These are phyloP conservation scores for Meta bourneti DNA, from an alignment of 2,888 invertebrate genomes.

Conservation along the genomic window DNA sequence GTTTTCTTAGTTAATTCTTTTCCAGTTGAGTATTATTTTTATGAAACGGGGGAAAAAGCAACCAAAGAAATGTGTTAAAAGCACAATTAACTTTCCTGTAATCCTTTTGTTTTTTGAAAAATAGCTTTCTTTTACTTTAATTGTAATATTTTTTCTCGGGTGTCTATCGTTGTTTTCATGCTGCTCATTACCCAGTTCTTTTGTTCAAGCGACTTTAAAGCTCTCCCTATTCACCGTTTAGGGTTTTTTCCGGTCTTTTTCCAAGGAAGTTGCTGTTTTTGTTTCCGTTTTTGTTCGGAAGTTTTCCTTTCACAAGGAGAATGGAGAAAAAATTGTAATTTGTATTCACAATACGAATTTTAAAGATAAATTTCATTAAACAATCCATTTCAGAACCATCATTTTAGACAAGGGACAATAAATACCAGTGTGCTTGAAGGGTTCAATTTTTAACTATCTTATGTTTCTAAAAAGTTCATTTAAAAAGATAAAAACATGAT, in stretches of 20 bases:
- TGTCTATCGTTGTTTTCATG: constrained; percentile 27
- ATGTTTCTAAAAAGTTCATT: no score
- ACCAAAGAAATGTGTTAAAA: constrained; percentile 69
- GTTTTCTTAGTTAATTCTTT: constrained; percentile 65
- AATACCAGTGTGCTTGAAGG: no score
- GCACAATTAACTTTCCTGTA: constrained; percentile 70
- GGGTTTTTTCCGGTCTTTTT: constrained; percentile 7
- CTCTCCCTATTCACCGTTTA: constrained; percentile 10
- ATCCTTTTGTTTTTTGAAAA: constrained; percentile 63
- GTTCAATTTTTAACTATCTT: no score
- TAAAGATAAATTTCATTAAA: not conserved
- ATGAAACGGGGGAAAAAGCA: constrained; percentile 33
- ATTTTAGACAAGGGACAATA: no score
- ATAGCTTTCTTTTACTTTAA: constrained; percentile 42
- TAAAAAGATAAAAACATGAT: no score
- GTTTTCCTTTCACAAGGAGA: constrained; percentile 20
- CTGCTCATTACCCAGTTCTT: constrained; percentile 52
- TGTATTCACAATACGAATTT: not conserved
- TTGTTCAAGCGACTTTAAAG: constrained; percentile 36
- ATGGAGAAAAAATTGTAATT: not conserved
- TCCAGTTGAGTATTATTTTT: constrained; percentile 63
- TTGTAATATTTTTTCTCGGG: constrained; percentile 30
- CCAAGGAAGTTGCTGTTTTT: constrained; percentile 23
- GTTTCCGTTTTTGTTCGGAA: constrained; percentile 36
- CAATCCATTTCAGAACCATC: not conserved